Base-by-base conservation (phyloP, 1,140 invertebrate species). In the Pantala flavescens region DNA sequence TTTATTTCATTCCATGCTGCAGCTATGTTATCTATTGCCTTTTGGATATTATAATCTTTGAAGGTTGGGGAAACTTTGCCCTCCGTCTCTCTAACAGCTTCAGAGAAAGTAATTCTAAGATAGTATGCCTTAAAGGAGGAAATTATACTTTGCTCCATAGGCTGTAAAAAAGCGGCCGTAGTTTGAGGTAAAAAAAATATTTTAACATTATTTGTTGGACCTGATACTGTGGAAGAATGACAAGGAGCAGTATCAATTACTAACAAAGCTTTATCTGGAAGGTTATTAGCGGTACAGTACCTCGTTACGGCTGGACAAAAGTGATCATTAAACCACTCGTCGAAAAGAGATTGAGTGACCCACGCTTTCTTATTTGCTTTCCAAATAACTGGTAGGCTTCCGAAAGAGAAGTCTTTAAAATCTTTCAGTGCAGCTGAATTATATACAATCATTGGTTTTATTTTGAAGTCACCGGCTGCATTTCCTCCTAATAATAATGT, bases 381-480 rank as follows among this genome's bases (percentile, higher is more conserved):
- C 81, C 80, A 85, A 72, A 79, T 77, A 76, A 85, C 83, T 71
- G 81, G 82, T 63, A 84, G 78, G 42, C 78, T 73, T 76, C 75
- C 73, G 75, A 81, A 80, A 76, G 77, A 73, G 73, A 79, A 76
- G 74, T 79, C 79, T 79, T 84, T 84, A 71, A 85, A 78, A 10
- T 80, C 78, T 77, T 80, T 77, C 74, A 81, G 82, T 78, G 81
- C 82, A 78, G 81, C 76, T 43, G 79, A 81, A 74, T 79, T 77
- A 79, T 85, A 81, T 70, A 86, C 79, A 24, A 84, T 74, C 73
- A 85, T 74, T 71, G 82, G 82, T 78, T 85, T 84, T 24, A 84
- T 74, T 49, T 81, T 81, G 24, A 76, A 80, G 78, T 83, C 79
- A n/a, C 83, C 82, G 75, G 76, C 79, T 75, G 80, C 81, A 79